Base-by-base conservation (phyloP, 2,113 vertebrate species). In the Lophotis ruficrista region DNA sequence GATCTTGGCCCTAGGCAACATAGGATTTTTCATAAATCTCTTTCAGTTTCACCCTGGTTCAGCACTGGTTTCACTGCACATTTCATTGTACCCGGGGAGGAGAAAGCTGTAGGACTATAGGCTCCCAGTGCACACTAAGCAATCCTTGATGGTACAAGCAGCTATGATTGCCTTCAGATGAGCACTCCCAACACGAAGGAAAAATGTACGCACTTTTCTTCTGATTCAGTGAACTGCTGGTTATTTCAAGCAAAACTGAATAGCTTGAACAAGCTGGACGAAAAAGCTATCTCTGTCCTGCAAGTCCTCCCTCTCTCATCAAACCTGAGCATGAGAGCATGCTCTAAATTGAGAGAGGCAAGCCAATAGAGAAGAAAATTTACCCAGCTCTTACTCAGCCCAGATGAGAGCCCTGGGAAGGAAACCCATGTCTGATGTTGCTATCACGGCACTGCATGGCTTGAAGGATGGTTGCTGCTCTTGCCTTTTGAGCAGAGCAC, bases 141-240 rank as follows among this genome's bases (percentile, higher is more conserved):
- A 60, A 6, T 24, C 28, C 33, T 51, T 60, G 22, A 48, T 47
- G 12, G 7, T 28, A 57, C 57, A 69, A 87, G 30, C 16, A 6
- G 3, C 18, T 77, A 11, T 27, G 10, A 28, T 6, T 62, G n/a
- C 7, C 4, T 72, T 68, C 38, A 69, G 21, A 24, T 24, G 14
- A 68, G 30, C 10, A 54, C 1, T 4, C 4, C 5, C 2, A 1
- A 73, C n/a, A 61, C 10, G 61, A 37, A 78, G 4, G 2, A 47
- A 58, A 43, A 65, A 2, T 6, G 8, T 8, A 0, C 5, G 10
- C 4, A 13, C 21, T 43, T 62, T 75, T 82, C 10, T 58, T 81
- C n/a, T 28, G 30, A 27, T 61, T 80, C 23, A 48, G 17, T 24
- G 15, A 58, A 72, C 9, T 3, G 0, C n/a, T 54, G 18, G 7